These are phyloP conservation scores for Entomyzon cyanotis DNA, from an alignment of 2,113 vertebrate genomes.

Conservation along the genomic window DNA sequence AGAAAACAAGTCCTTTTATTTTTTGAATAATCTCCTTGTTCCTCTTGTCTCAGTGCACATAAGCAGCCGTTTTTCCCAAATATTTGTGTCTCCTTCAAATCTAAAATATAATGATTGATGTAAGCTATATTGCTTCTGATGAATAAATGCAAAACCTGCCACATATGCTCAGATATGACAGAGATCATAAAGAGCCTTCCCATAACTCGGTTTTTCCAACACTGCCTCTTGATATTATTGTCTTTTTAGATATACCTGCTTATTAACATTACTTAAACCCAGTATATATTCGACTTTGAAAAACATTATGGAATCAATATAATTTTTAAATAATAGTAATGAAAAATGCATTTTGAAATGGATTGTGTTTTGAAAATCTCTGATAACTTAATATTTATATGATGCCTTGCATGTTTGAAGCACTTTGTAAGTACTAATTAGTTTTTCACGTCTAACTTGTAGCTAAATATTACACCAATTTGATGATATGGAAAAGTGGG, in stretches of 20 bases:
- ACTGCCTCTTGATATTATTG: neutral
- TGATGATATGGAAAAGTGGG: neutral
- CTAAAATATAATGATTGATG: neutral
- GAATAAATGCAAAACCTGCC: neutral
- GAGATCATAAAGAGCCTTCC: neutral
- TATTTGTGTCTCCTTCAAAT: neutral
- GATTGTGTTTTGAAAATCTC: neutral
- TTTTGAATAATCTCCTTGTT: neutral
- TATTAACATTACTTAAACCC: neutral
- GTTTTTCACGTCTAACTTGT: neutral
- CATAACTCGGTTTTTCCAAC: neutral
- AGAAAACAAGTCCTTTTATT: neutral
- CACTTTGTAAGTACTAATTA: neutral
- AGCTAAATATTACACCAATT: neutral
- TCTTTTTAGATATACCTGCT: neutral
- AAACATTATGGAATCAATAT: neutral
- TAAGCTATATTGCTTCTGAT: neutral
- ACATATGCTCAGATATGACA: neutral
- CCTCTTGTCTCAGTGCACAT: neutral
- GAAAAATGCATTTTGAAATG: neutral
- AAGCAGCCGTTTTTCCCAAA: neutral
- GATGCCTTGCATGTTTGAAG: neutral
- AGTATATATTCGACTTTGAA: neutral
- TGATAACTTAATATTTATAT: neutral
- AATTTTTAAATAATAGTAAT: neutral